Conservation (phyloP, 2,888 invertebrate species). For the Eupithecia subumbrata region DNA sequence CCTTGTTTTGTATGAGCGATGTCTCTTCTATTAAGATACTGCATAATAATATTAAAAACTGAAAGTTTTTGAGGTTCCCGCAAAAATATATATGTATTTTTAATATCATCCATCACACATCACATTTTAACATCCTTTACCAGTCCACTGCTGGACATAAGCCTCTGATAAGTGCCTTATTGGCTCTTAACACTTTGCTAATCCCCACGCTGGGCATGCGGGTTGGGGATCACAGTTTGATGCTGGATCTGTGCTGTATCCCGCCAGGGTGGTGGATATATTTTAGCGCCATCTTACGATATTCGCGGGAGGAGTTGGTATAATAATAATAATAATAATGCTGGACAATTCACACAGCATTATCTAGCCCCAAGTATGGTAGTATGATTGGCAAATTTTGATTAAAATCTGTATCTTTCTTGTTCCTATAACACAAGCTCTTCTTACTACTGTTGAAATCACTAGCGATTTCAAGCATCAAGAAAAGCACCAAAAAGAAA, state of each 20-base stretch:
- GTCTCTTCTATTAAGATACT: neutral
- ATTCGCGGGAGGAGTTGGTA: neutral
- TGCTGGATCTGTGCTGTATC: neutral
- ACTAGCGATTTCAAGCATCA: too few species aligned
- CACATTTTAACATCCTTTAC: neutral
- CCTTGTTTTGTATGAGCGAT: constrained; percentile 44
- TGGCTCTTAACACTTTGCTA: neutral
- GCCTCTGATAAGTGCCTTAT: neutral
- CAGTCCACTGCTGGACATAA: neutral
- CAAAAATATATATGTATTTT: too few species aligned
- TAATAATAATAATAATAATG: too few species aligned
- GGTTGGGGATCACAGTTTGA: neutral
- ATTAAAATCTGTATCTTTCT: too few species aligned
- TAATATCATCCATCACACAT: too few species aligned
- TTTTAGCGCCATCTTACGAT: neutral
- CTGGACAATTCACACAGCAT: too few species aligned
- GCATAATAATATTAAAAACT: neutral
- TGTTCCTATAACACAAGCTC: too few species aligned
- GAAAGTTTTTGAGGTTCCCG: neutral
- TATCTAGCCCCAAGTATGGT: too few species aligned
- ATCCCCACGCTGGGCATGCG: neutral
- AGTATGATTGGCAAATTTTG: too few species aligned
- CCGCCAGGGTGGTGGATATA: neutral
- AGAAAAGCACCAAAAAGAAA: too few species aligned
- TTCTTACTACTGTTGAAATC: too few species aligned